Conservation (phyloP, 2,113 vertebrate species). For the Anhinga anhinga region DNA sequence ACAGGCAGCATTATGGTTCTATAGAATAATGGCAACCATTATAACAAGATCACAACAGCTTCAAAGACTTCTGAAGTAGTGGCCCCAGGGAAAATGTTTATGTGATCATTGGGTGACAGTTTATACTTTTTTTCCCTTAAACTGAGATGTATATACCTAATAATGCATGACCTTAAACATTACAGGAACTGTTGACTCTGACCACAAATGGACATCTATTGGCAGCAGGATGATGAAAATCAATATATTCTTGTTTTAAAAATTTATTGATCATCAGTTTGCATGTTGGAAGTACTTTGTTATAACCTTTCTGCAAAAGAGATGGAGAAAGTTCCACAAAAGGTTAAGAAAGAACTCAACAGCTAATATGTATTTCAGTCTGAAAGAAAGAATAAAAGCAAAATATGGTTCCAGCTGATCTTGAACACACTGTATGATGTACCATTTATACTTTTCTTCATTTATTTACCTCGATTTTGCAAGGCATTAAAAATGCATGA, state of each 20-base stretch:
- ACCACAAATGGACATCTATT: background rate
- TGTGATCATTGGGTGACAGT: background rate
- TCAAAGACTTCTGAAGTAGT: background rate
- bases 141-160: background rate
- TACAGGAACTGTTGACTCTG: background rate
- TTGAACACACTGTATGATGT: background rate
- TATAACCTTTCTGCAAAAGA: background rate
- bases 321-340: background rate
- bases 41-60: background rate
- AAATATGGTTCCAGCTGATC: background rate
- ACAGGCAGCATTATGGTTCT: background rate
- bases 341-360: background rate
- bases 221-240: background rate
- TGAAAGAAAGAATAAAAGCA: background rate
- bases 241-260: background rate
- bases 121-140: background rate
- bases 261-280: background rate
- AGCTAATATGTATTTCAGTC: background rate
- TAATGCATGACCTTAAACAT: background rate
- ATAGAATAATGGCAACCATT: background rate
- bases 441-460: background rate
- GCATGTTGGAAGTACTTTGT: background rate
- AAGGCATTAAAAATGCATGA: background rate
- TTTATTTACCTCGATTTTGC: background rate
- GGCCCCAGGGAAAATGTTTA: background rate